Percentiles rank a stretch among this genome's conserved stretches.
Conservation (phyloP, 2,113 vertebrate genomes). For the Struthio camelus region DNA sequence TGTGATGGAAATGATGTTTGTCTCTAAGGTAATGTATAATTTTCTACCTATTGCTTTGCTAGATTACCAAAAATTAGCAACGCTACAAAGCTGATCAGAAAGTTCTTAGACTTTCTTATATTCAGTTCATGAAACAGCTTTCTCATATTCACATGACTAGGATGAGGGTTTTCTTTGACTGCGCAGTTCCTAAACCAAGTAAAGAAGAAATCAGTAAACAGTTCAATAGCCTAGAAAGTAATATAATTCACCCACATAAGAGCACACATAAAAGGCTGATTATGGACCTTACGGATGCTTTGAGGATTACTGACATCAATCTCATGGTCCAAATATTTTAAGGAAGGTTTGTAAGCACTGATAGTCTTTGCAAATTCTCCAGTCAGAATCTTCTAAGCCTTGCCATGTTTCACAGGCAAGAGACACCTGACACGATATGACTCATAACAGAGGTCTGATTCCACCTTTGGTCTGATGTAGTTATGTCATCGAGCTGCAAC, state of each 20-base stretch:
- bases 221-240: not conserved
- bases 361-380: not conserved
- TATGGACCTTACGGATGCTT: not conserved
- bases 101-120: not conserved
- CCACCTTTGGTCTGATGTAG: not conserved
- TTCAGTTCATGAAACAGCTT: too few relatives aligned
- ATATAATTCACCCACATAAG: not conserved
- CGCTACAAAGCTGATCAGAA: not conserved
- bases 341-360: not conserved
- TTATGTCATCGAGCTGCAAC: not conserved
- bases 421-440: fast-evolving
- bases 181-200: not conserved
- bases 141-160: not conserved
- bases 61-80: not conserved
- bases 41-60: fast-evolving
- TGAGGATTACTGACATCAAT: not conserved
- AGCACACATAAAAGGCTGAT: not conserved
- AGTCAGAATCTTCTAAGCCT: not conserved
- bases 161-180: not conserved
- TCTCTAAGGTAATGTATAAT: fast-evolving
- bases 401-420: not conserved
- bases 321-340: not conserved
- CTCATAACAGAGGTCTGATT: not conserved
- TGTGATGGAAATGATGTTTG: not conserved
- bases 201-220: not conserved